Conservation (phyloP, 2,797 vertebrate genomes). For the Chloroceryle inda region DNA sequence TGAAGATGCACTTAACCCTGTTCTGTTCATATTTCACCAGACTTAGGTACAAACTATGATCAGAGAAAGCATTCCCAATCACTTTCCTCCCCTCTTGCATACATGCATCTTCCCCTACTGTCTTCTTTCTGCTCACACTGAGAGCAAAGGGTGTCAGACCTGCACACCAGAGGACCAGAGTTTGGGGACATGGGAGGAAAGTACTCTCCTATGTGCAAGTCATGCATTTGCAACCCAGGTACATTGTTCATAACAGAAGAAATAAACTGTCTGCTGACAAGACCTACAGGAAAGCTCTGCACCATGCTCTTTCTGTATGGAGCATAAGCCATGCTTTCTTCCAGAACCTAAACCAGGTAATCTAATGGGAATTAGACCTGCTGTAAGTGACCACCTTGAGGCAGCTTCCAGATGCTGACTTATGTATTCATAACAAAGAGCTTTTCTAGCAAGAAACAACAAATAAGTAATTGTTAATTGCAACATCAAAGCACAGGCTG, state of each 20-base stretch:
- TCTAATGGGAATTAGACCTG: not conserved
- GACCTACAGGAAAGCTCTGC: not conserved
- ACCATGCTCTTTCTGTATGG: not conserved
- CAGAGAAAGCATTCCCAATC: not conserved
- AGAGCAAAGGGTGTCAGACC: accelerated
- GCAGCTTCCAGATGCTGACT: not conserved
- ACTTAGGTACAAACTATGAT: not conserved
- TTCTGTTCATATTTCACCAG: not conserved
- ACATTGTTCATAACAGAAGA: accelerated
- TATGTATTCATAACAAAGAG: not conserved
- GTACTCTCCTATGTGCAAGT: not conserved
- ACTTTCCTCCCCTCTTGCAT: not conserved
- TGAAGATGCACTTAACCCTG: not conserved
- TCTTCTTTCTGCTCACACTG: not conserved
- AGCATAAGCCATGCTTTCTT: not conserved
- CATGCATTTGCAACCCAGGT: not conserved
- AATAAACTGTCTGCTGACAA: not conserved
- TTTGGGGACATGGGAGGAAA: not conserved
- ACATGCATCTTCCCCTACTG: not conserved
- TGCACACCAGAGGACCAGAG: not conserved
- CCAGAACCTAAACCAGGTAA: not conserved
- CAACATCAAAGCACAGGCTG: not conserved
- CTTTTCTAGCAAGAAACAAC: not conserved
- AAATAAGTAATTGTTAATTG: not conserved
- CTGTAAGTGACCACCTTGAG: not conserved